phyloP scores from a whole-genome alignment of 2,888 invertebrate species.

The Dermolepida albohirtum region DNA sequence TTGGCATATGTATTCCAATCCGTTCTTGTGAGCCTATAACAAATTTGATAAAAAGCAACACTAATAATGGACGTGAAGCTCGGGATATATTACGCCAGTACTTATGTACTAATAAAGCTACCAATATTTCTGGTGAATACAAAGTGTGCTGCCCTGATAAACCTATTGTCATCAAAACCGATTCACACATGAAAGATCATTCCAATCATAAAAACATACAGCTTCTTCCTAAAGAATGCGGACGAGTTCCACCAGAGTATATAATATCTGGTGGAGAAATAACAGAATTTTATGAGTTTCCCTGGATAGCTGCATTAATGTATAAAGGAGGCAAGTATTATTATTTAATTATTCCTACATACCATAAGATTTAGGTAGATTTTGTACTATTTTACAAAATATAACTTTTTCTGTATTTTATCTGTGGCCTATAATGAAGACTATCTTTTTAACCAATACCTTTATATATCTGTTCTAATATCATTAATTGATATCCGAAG shows the following conservation, averaged over 20 bases:
- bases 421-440: no score
- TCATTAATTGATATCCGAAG: no score
- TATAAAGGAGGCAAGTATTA: background rate
- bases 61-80: background rate
- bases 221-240: constrained; percentile 1
- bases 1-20: constrained; percentile 21
- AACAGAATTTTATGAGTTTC: constrained; percentile 15
- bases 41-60: constrained; percentile 5
- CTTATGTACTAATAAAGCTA: background rate
- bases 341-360: no score
- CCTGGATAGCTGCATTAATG: constrained; percentile 24
- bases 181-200: constrained; percentile 2
- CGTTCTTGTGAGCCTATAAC: constrained; percentile 21
- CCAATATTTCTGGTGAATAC: background rate
- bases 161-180: background rate
- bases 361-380: no score
- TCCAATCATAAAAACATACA: constrained; percentile 3
- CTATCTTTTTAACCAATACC: no score
- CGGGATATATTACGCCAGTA: background rate
- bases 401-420: no score
- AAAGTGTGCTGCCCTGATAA: background rate
- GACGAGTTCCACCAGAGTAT: background rate
- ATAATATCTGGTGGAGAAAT: background rate
- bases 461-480: no score
- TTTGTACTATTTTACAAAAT: no score